phyloP scores from a whole-genome alignment of 2,113 vertebrate species.

The Oxyruncus cristatus region DNA sequence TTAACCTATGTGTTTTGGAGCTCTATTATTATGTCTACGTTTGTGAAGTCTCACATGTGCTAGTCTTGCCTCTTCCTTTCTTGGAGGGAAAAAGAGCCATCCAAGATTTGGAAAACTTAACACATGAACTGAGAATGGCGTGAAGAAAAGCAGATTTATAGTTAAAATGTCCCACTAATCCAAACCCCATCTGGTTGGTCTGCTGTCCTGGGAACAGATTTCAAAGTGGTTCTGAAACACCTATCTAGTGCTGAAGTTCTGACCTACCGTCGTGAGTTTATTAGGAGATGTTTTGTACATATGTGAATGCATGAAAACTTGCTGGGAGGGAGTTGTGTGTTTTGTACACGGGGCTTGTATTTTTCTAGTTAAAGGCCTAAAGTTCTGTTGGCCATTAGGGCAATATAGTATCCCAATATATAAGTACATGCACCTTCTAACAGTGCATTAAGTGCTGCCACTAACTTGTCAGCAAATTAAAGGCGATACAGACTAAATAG shows the following conservation, averaged over 20 bases:
- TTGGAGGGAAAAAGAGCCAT: neutral
- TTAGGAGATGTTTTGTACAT: neutral
- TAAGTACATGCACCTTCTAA: neutral
- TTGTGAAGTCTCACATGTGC: neutral
- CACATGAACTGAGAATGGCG: neutral
- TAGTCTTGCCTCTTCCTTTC: neutral
- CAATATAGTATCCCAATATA: neutral
- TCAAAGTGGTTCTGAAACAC: conserved; percentile 39
- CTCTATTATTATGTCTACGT: neutral
- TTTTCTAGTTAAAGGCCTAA: conserved; percentile 1
- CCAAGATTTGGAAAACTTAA: neutral
- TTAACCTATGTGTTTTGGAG: neutral
- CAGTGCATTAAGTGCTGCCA: neutral
- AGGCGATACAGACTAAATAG: neutral
- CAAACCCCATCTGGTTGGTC: neutral
- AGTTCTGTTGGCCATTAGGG: neutral
- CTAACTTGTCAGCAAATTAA: neutral
- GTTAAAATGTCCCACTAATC: neutral
- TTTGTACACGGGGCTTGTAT: neutral
- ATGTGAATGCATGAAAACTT: neutral
- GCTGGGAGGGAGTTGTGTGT: neutral
- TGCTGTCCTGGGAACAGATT: neutral
- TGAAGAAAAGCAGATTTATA: conserved; percentile 5
- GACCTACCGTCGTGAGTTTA: neutral
- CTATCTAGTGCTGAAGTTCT: conserved; percentile 1